Evolutionary conservation across 2,888 invertebrate genomes (phyloP), one percentile per base, ranked within the genome.

Genomic region (Microplitis manilae): DNA sequence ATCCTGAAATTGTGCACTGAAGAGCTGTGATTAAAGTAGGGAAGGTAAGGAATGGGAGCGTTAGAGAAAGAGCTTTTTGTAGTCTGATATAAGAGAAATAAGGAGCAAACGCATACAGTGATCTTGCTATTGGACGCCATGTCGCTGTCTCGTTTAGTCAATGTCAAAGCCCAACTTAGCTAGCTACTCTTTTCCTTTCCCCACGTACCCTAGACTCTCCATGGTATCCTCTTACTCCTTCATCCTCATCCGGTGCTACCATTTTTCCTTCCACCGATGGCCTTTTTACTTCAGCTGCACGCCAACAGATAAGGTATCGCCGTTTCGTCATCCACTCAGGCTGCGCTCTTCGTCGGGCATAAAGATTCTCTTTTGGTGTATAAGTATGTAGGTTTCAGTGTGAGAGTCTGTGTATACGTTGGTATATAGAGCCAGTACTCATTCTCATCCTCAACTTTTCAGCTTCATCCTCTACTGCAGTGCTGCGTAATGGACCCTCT

Each of bases 111-210:
- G 71, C 41, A 74, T 61, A 68, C 41, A 73, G 73, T 62, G 20
- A 73, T 77, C 77, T 83, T 82, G 82, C 80, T 84, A 83, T 83
- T 81, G 83, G 83, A 83, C 84, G 83, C 83, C 84, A 82, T 86
- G 85, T 84, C 85, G 84, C 82, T 83, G 84, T 85, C 86, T 85
- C 86, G 85, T 86, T 86, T 86, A 86, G 85, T 86, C 85, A 86
- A 85, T 83, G 86, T 86, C 86, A 85, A 86, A 85, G 69, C 72
- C 65, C 70, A 68, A 67, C 61, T 69, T 62, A 40, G 50, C 50
- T 8, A 50, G 50, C 9, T 13, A 50, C 50, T 50, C 59, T 68
- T 50, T 64, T 68, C 41, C 78, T 40, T 74, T 73, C 77, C 77
- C 50, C 64, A 76, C 59, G 15, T 69, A 40, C 65, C 30, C 30